Percentiles rank a stretch among this genome's conserved stretches.
These are phyloP conservation scores for Thereva nobilitata DNA, from an alignment of 2,888 invertebrate species.

Conservation along the genomic window DNA sequence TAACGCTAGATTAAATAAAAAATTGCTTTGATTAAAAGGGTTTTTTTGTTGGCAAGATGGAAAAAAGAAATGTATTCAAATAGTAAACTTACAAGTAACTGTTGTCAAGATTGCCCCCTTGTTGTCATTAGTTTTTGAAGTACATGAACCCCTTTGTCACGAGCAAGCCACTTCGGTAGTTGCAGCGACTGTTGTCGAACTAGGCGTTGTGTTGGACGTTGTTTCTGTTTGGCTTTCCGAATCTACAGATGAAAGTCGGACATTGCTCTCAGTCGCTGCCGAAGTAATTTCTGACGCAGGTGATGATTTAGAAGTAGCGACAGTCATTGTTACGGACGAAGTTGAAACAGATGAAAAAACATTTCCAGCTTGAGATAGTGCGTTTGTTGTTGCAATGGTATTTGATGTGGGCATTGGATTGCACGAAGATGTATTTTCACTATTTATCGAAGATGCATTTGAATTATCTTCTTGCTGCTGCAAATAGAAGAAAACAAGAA, in stretches of 20 bases:
- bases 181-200: conserved; percentile 42
- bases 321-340: neutral
- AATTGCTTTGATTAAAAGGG: too few species aligned
- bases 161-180: conserved; percentile 57
- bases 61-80: neutral
- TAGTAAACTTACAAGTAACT: conserved; percentile 57
- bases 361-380: conserved; percentile 30
- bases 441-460: conserved; percentile 51
- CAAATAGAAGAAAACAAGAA: conserved; percentile 32
- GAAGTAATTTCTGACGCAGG: neutral
- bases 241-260: conserved; percentile 13
- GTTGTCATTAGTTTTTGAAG: conserved; percentile 37
- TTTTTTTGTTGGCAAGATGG: too few species aligned
- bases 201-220: neutral
- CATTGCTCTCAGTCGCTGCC: neutral
- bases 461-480: conserved; percentile 53
- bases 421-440: conserved; percentile 47
- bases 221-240: conserved; percentile 14
- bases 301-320: conserved; percentile 11
- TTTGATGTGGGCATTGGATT: neutral
- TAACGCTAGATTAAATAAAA: too few species aligned
- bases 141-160: conserved; percentile 53
- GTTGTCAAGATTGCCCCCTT: conserved; percentile 52
- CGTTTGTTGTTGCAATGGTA: conserved; percentile 47
- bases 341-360: conserved; percentile 38